These are phyloP conservation scores for Thelohanellus kitauei DNA, from an alignment of 30 jellyfish, hydroid and myxozoan genomes.

Conservation along the genomic window DNA sequence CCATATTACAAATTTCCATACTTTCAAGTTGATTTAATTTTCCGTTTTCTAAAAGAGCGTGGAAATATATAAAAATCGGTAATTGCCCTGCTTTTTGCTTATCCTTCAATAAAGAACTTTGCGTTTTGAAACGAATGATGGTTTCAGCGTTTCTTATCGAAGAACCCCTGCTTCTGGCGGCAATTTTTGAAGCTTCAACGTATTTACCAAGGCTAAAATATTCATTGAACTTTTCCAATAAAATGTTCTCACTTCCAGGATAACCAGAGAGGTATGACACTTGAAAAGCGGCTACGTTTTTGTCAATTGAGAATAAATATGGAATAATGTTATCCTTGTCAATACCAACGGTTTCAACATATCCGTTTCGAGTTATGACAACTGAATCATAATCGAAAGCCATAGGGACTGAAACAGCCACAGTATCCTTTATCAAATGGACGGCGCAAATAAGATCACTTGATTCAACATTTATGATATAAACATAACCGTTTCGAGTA, in stretches of 20 bases:
- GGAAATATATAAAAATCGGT: constrained; percentile 74
- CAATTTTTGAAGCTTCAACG: constrained; percentile 89
- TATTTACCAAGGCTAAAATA: constrained; percentile 68
- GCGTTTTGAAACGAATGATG: background rate
- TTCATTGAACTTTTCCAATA: constrained; percentile 55
- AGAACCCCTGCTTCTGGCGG: constrained; percentile 77
- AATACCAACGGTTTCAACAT: constrained; percentile 22
- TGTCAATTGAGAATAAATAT: constrained; percentile 24
- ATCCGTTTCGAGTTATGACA: background rate
- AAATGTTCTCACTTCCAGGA: constrained; percentile 83
- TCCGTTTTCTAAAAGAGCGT: constrained; percentile 84
- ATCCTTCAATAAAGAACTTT: too few relatives aligned
- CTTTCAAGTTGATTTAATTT: constrained; percentile 73
- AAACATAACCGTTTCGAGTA: constrained; percentile 78
- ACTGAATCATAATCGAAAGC: too few relatives aligned
- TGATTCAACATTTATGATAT: constrained; percentile 60
- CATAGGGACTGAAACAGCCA: constrained; percentile 68
- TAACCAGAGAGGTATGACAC: constrained; percentile 65
- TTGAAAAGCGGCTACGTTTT: constrained; percentile 25
- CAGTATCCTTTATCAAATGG: constrained; percentile 66
- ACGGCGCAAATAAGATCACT: constrained; percentile 61
- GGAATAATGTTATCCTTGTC: constrained; percentile 78
- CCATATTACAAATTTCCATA: constrained; percentile 89
- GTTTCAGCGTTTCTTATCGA: background rate
- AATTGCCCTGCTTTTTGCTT: constrained; percentile 4